phyloP scores from a whole-genome alignment of 2,797 vertebrate genomes.

The Cuniculus paca region DNA sequence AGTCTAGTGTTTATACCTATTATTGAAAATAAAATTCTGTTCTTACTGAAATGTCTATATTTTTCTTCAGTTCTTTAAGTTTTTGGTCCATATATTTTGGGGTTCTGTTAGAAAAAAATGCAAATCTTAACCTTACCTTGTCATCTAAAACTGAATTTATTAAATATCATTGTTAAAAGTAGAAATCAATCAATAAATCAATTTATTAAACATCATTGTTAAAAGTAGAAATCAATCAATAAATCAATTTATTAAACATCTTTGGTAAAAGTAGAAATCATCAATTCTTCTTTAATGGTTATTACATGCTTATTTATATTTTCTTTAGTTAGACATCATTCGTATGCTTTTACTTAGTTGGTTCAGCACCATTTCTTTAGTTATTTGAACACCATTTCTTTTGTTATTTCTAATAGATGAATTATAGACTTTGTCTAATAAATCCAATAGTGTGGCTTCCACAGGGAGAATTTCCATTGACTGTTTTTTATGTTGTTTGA shows the following conservation, averaged over 20 bases:
- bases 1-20: neutral
- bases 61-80: neutral
- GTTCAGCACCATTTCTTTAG: neutral
- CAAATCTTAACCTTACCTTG: neutral
- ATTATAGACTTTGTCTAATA: neutral
- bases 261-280: neutral
- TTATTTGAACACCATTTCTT: neutral
- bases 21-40: neutral
- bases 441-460: neutral
- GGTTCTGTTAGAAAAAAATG: neutral
- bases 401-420: neutral
- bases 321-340: neutral
- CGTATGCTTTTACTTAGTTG: neutral
- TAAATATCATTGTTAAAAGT: neutral
- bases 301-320: neutral
- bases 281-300: neutral
- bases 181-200: neutral
- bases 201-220: neutral
- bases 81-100: neutral
- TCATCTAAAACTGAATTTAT: neutral
- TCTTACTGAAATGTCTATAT: neutral
- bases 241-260: neutral
- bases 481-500: neutral
- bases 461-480: neutral
- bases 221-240: neutral